These are phyloP conservation scores for Rallus limicola DNA, from an alignment of 2,113 vertebrate genomes.

Conservation along the genomic window DNA sequence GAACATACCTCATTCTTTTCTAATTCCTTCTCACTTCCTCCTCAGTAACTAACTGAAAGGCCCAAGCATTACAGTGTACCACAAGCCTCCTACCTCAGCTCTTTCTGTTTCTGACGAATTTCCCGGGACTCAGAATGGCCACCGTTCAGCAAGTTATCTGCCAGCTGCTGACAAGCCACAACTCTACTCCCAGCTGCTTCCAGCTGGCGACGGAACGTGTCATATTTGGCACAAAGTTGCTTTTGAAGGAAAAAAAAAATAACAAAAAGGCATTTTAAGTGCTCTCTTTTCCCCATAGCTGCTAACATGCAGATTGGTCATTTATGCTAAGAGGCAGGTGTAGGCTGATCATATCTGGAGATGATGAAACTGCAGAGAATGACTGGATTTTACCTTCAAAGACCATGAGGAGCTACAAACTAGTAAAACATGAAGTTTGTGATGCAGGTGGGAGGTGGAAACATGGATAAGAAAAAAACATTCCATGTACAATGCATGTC, in stretches of 20 bases:
- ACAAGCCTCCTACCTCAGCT: slow-evolving; percentile 77
- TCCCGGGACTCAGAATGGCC: slow-evolving; percentile 72
- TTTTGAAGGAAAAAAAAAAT: slow-evolving; percentile 52
- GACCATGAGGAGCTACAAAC: background rate
- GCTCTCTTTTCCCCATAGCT: background rate
- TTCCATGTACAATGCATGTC: background rate
- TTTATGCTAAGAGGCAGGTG: background rate
- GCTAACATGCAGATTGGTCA: too few relatives aligned
- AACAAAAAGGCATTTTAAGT: background rate
- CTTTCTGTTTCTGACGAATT: slow-evolving; percentile 73
- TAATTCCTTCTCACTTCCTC: background rate
- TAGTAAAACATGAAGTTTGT: background rate
- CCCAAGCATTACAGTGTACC: background rate
- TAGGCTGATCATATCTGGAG: background rate
- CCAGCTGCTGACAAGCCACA: slow-evolving; percentile 73
- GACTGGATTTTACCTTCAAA: background rate
- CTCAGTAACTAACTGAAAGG: background rate
- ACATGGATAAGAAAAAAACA: background rate
- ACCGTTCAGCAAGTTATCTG: slow-evolving; percentile 68
- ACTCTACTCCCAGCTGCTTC: slow-evolving; percentile 77
- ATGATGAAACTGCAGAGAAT: background rate
- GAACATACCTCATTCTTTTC: background rate
- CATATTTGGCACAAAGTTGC: slow-evolving; percentile 81
- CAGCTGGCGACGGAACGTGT: slow-evolving; percentile 80
- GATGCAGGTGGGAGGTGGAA: background rate